These are phyloP conservation scores for Tauraco erythrolophus DNA, from an alignment of 2,113 vertebrate genomes.

Conservation along the genomic window DNA sequence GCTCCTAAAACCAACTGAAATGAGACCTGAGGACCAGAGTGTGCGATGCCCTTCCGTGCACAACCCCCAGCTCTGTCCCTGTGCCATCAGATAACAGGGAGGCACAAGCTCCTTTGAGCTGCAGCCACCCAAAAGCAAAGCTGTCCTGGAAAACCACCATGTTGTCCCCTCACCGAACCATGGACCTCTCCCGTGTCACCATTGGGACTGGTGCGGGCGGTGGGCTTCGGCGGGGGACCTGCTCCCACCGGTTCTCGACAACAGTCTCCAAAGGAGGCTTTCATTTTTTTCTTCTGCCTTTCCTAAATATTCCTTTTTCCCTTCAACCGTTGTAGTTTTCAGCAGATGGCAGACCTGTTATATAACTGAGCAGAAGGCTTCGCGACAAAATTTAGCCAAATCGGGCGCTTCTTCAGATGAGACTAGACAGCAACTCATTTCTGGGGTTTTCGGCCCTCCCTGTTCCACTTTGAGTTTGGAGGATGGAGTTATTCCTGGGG, in stretches of 20 bases:
- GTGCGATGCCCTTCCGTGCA: background rate
- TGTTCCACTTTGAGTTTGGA: background rate
- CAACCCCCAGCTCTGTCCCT: background rate
- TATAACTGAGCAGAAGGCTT: background rate
- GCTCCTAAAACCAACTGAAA: background rate
- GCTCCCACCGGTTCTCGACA: fast-evolving
- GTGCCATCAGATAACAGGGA: background rate
- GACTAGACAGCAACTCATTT: background rate
- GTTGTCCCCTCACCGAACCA: fast-evolving
- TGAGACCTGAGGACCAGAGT: background rate
- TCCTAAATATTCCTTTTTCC: background rate
- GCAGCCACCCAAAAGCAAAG: background rate
- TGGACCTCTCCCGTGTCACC: background rate
- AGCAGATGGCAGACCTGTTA: background rate
- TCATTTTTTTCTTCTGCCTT: background rate
- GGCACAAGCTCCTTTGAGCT: background rate
- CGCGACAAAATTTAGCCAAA: background rate
- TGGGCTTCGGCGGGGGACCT: fast-evolving
- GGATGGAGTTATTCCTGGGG: background rate
- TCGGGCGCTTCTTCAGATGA: background rate
- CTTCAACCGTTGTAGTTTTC: background rate
- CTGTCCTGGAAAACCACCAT: fast-evolving
- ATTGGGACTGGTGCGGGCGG: fast-evolving
- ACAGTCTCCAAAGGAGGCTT: background rate
- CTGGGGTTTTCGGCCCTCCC: background rate